A percentile compares a stretch with the other conserved stretches of the same genome.
phyloP scores from a whole-genome alignment of 2,113 vertebrate genomes.

The Pseudonaja textilis region DNA sequence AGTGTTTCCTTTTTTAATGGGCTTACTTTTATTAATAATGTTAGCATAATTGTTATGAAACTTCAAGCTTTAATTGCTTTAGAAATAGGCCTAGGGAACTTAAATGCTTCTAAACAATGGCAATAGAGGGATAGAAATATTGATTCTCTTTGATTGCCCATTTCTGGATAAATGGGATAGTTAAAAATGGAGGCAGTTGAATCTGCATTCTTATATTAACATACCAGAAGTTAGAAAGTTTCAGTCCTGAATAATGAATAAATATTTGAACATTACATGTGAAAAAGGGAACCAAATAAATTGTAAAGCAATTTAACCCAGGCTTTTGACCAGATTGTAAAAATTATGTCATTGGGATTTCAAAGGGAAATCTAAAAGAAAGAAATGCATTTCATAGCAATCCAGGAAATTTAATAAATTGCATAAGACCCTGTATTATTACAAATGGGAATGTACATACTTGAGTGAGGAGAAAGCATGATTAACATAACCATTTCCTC shows the following conservation, averaged over 20 bases:
- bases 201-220: not conserved
- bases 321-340: not conserved
- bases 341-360: not conserved
- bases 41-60: slow-evolving; percentile 13
- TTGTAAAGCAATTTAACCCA: not conserved
- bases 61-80: not conserved
- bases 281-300: not conserved
- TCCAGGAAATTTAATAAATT: not conserved
- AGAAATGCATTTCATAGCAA: not conserved
- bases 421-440: not conserved
- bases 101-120: not conserved
- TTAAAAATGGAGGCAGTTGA: not conserved
- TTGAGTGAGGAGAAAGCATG: not conserved
- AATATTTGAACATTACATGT: not conserved
- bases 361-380: not conserved
- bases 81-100: not conserved
- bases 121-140: not conserved
- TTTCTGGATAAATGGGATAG: not conserved
- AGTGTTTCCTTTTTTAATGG: slow-evolving; percentile 17
- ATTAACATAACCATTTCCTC: not conserved
- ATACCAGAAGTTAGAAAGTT: not conserved
- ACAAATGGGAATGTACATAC: not conserved
- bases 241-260: not conserved
- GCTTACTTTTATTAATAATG: slow-evolving; percentile 9
- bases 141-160: not conserved